phyloP scores from a whole-genome alignment of 2,888 invertebrate species.

The Acanthococcus lagerstroemiae region DNA sequence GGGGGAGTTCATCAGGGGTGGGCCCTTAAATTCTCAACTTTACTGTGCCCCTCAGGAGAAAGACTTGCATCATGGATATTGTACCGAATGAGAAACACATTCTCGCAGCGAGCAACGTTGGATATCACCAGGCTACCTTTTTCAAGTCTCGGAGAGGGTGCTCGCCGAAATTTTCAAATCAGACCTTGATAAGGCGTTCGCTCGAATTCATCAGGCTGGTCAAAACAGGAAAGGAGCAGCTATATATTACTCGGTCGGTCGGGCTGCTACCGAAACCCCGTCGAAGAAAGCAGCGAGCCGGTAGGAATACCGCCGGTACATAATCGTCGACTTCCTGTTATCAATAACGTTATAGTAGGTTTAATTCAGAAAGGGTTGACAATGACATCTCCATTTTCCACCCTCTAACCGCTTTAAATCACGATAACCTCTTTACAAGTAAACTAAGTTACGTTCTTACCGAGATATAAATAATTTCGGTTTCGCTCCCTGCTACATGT shows the following conservation, averaged over 20 bases:
- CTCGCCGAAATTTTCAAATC: too few species aligned
- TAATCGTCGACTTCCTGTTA: conserved; percentile 30
- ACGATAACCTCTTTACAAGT: conserved; percentile 29
- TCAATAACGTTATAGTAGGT: conserved; percentile 26
- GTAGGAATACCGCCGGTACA: conserved; percentile 8
- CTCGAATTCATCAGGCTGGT: not conserved
- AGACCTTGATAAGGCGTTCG: not conserved
- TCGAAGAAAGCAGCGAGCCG: not conserved
- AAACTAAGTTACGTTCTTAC: conserved; percentile 6
- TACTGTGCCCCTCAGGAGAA: too few species aligned
- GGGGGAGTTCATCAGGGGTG: too few species aligned
- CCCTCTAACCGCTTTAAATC: conserved; percentile 28
- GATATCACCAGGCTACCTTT: too few species aligned
- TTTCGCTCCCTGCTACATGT: too few species aligned
- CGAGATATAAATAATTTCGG: not conserved
- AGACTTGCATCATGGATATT: too few species aligned
- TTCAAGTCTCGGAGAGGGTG: too few species aligned
- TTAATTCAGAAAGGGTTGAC: conserved; percentile 29
- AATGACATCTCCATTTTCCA: conserved; percentile 29
- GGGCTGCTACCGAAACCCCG: not conserved
- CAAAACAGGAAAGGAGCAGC: not conserved
- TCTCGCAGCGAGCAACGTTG: too few species aligned
- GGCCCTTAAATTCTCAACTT: too few species aligned
- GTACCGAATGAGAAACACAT: too few species aligned
- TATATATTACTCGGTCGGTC: not conserved